Base-by-base conservation (phyloP, 1,140 invertebrate species). In the Cyclargus thomasi region DNA sequence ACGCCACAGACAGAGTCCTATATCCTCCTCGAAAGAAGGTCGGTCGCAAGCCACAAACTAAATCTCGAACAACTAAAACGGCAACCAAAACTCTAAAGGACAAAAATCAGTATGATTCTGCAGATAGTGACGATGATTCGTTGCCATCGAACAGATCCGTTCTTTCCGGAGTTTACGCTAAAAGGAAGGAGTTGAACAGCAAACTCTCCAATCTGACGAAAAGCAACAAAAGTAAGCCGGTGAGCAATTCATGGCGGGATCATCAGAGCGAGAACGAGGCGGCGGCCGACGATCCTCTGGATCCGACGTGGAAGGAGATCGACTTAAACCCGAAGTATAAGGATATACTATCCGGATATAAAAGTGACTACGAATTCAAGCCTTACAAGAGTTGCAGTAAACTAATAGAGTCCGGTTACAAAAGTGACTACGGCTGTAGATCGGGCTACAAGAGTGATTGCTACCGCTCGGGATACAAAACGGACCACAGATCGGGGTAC, bases 11-110 rank as follows among this genome's bases (percentile, higher is more conserved):
- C 73, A 87, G 94, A 65, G 94, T 95, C 0, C 78, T 95, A 6
- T 95, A 95, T 90, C 95, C 95, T 1, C 94, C 94, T 0, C 93
- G 95, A 71, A 91, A 95, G 70, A 96, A 95, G 88, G 93, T 93
- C 36, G 93, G 93, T 1, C 85, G 94, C 16, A 93, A 92, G 68
- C 91, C 92, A 4, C 79, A 91, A 74, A 87, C 62, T 57, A 90
- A 91, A 79, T 75, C 83, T 22, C 88, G 81, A 74, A 69, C 72
- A 62, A 82, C 81, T 67, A 92, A 92, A 84, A 84, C 85, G 16
- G 78, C 90, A 53, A 86, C 90, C n/a, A 90, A 91, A 79, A 92
- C 91, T 29, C 85, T 91, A 53, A 92, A 92, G 78, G 86, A 91
- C 74, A 91, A 91, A 82, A 86, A 85, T 70, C 82, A 82, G 53